Evolutionary conservation across 2,888 invertebrate species (phyloP).

Genomic region (Sicus ferrugineus): DNA sequence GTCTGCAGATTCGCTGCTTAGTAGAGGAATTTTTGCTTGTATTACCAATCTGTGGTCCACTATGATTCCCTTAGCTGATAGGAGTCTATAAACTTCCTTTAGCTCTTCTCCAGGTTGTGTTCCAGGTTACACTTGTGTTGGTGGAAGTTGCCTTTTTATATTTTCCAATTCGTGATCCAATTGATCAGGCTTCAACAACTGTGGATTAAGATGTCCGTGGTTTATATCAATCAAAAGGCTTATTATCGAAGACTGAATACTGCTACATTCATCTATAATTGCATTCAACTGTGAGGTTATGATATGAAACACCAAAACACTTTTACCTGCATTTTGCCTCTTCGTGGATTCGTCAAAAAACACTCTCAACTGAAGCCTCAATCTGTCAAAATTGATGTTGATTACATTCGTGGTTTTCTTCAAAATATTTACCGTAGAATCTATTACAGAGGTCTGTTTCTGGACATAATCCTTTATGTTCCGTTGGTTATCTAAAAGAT

Average conservation of each 20-base stretch:
- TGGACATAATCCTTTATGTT: slow-evolving; percentile 19
- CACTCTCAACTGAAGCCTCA: neutral
- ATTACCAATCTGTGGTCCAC: slow-evolving; percentile 23
- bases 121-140: slow-evolving; percentile 15
- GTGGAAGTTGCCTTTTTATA: slow-evolving; percentile 7
- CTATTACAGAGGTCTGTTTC: slow-evolving; percentile 28
- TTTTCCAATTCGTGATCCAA: slow-evolving; percentile 11
- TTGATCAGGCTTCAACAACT: slow-evolving; percentile 12
- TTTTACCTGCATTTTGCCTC: slow-evolving; percentile 6
- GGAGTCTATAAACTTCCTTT: slow-evolving; percentile 8
- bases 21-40: slow-evolving; percentile 17
- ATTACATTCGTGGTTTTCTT: slow-evolving; percentile 33
- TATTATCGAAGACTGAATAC: too few relatives aligned
- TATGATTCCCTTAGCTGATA: slow-evolving; percentile 26
- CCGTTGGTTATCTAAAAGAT: slow-evolving; percentile 21
- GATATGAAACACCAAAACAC: neutral
- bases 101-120: slow-evolving; percentile 7
- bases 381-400: slow-evolving; percentile 17
- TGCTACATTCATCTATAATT: slow-evolving; percentile 13
- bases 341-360: neutral
- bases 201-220: slow-evolving; percentile 24
- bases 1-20: slow-evolving; percentile 23
- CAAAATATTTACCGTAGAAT: slow-evolving; percentile 30
- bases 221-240: slow-evolving; percentile 29
- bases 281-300: slow-evolving; percentile 1